A percentile compares a stretch with the other conserved stretches of the same genome.
phyloP scores from a whole-genome alignment of 2,797 vertebrate species.

The Chiloscyllium punctatum region DNA sequence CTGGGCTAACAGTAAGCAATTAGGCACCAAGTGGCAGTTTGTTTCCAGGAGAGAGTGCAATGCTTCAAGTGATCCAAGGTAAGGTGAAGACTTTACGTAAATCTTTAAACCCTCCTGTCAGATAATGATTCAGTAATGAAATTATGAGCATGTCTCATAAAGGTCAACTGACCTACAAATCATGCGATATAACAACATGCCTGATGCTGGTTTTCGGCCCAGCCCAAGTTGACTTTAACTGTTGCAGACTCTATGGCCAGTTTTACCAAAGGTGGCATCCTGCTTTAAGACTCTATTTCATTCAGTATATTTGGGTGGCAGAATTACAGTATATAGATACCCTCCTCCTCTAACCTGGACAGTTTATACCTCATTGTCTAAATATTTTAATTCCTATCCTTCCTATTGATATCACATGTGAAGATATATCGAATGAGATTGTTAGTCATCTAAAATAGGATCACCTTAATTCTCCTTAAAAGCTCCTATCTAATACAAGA shows the following conservation, averaged over 20 bases:
- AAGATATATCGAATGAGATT: background rate
- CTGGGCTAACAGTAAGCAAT: no score
- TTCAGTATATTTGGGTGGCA: background rate
- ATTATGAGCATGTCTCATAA: no score
- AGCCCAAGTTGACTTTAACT: background rate
- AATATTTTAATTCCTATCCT: background rate
- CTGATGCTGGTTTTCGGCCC: background rate
- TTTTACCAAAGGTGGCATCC: background rate
- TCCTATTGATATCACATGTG: background rate
- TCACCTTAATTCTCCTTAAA: background rate
- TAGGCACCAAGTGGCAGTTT: no score
- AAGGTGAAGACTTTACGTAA: no score
- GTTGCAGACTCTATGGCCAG: background rate
- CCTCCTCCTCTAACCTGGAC: background rate
- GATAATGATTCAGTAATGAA: no score
- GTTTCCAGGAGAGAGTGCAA: no score
- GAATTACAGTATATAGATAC: background rate
- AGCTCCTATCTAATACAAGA: background rate
- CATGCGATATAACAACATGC: no score
- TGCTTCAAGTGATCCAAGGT: no score
- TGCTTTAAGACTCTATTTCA: background rate
- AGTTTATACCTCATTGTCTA: background rate
- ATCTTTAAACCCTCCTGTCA: no score
- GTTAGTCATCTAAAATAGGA: background rate
- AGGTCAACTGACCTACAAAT: no score